A percentile compares a stretch with the other conserved stretches of the same genome.
phyloP scores from a whole-genome alignment of 2,113 vertebrate species.

The Stegastes partitus region DNA sequence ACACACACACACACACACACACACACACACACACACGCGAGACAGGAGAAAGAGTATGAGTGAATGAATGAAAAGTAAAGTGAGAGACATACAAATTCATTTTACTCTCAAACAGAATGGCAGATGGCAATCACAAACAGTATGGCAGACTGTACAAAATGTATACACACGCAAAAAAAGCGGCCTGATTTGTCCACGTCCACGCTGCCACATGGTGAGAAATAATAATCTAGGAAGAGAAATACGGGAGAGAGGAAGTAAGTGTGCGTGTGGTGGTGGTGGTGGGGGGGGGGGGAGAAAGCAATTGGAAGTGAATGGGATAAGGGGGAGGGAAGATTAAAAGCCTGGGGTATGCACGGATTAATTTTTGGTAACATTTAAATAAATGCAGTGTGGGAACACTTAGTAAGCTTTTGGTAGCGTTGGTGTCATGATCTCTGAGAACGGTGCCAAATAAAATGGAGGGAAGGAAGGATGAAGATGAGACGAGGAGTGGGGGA shows the following conservation, averaged over 20 bases:
- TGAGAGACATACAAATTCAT: conserved; percentile 1
- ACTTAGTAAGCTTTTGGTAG: background rate
- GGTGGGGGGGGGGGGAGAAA: background rate
- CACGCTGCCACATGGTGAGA: background rate
- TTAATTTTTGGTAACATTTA: background rate
- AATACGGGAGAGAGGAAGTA: background rate
- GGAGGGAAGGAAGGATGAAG: conserved; percentile 47
- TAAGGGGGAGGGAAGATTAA: background rate
- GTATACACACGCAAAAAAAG: background rate
- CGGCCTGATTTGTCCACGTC: conserved; percentile 5
- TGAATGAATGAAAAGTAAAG: conserved; percentile 29
- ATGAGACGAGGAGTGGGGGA: conserved; percentile 49
- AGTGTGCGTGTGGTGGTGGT: background rate
- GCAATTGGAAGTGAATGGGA: background rate
- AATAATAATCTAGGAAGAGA: background rate
- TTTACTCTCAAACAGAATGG: conserved; percentile 9
- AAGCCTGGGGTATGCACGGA: background rate
- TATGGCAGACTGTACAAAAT: conserved; percentile 12
- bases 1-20: conserved; percentile 16
- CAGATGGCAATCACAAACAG: conserved; percentile 51
- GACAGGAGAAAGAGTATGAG: background rate
- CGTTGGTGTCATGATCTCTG: conserved; percentile 28
- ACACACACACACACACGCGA: conserved; percentile 6
- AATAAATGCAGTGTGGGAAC: conserved; percentile 8
- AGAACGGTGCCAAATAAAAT: conserved; percentile 45